These are phyloP conservation scores for Stomorhina lunata DNA, from an alignment of 2,888 invertebrate genomes.

Conservation along the genomic window DNA sequence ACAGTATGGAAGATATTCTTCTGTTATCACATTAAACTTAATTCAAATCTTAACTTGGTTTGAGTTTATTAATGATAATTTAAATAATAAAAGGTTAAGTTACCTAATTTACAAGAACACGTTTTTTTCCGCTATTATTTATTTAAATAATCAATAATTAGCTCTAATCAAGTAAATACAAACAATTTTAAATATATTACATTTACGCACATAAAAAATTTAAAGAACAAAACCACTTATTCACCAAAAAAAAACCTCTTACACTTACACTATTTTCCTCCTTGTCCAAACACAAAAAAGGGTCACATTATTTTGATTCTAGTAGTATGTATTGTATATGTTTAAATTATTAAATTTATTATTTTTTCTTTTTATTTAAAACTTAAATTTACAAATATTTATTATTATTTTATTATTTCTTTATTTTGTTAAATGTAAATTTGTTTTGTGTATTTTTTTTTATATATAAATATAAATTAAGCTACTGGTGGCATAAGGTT, in stretches of 20 bases:
- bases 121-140: neutral
- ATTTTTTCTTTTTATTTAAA: slow-evolving; percentile 27
- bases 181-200: slow-evolving; percentile 10
- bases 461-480: slow-evolving; percentile 24
- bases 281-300: neutral
- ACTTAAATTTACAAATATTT: slow-evolving; percentile 52
- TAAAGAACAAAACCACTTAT: slow-evolving; percentile 30
- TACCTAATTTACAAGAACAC: neutral
- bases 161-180: slow-evolving; percentile 1
- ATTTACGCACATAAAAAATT: slow-evolving; percentile 55
- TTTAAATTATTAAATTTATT: slow-evolving; percentile 28
- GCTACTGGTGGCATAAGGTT: slow-evolving; percentile 37
- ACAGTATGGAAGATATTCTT: slow-evolving; percentile 60
- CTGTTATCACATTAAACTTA: slow-evolving; percentile 53
- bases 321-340: slow-evolving; percentile 18
- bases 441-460: slow-evolving; percentile 28
- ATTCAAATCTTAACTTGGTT: slow-evolving; percentile 15
- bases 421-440: slow-evolving; percentile 48
- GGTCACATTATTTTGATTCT: slow-evolving; percentile 18
- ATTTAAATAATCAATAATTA: slow-evolving; percentile 18
- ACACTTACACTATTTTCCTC: slow-evolving; percentile 36
- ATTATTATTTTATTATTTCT: slow-evolving; percentile 38
- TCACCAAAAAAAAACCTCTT: slow-evolving; percentile 50
- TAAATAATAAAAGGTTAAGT: no score
- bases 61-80: slow-evolving; percentile 22